These are phyloP conservation scores for Notamacropus eugenii DNA, from an alignment of 2,797 vertebrate species.

Conservation along the genomic window DNA sequence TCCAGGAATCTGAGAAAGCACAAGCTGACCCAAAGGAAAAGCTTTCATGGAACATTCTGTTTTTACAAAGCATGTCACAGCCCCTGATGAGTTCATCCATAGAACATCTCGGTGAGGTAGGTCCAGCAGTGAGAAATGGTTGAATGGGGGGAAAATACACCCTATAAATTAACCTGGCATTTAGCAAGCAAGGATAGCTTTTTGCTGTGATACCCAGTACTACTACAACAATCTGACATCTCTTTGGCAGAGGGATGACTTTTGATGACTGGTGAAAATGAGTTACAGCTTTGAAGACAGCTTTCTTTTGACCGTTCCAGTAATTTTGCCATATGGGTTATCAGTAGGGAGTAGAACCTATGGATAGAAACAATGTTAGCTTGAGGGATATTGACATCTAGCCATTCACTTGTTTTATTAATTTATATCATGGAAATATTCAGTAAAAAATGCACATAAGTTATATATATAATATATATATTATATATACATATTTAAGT, in stretches of 20 bases:
- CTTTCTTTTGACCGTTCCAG: conserved; percentile 90
- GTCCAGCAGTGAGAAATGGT: conserved; percentile 16
- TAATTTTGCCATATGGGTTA: conserved; percentile 93
- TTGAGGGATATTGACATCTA: background rate
- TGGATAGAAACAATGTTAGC: conserved; percentile 29
- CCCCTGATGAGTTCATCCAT: conserved; percentile 3
- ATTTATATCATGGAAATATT: background rate
- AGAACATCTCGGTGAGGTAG: conserved; percentile 38
- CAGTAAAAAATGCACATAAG: background rate
- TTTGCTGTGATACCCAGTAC: background rate
- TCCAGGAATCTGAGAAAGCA: conserved; percentile 50
- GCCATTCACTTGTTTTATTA: background rate
- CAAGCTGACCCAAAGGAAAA: conserved; percentile 57
- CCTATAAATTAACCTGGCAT: conserved; percentile 4
- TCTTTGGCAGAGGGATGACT: background rate
- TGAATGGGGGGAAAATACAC: conserved; percentile 21
- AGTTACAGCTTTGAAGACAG: conserved; percentile 75
- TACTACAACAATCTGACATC: background rate
- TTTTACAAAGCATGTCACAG: background rate
- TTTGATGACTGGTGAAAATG: background rate
- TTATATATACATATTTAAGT: background rate
- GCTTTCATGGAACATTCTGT: conserved; percentile 51
- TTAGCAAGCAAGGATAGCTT: conserved; percentile 1
- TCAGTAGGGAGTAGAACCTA: conserved; percentile 94
- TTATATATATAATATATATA: background rate